Conservation (phyloP, 2,888 invertebrate genomes). For the Gymnosoma rotundatum region DNA sequence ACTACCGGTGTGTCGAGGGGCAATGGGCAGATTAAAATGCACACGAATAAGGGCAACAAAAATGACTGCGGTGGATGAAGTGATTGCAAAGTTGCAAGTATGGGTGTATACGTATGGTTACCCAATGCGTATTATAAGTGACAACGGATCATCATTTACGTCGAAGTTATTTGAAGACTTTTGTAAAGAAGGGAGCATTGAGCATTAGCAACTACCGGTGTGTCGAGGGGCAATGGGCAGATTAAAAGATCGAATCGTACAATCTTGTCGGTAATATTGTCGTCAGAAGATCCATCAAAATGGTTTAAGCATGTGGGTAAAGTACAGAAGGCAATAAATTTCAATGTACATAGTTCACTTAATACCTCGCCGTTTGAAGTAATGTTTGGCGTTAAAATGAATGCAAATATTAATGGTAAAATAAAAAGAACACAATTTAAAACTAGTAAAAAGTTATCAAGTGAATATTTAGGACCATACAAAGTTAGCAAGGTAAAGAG, state of each 20-base stretch:
- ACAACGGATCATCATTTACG: constrained; percentile 53
- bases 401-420: too few species aligned
- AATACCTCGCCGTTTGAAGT: constrained; percentile 56
- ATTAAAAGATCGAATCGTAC: too few species aligned
- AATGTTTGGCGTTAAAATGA: constrained; percentile 20
- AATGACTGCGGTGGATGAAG: too few species aligned
- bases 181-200: constrained; percentile 9
- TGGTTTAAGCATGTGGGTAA: constrained; percentile 59
- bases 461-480: too few species aligned
- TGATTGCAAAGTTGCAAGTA: constrained; percentile 26
- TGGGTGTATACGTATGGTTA: constrained; percentile 33
- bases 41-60: constrained; percentile 32
- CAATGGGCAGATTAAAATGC: constrained; percentile 47
- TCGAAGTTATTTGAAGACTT: constrained; percentile 46
- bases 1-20: constrained; percentile 28
- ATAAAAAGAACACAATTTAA: too few species aligned
- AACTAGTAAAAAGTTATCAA: too few species aligned
- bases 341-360: constrained; percentile 36
- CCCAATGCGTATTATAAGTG: constrained; percentile 34
- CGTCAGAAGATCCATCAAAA: constrained; percentile 46
- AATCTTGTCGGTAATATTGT: constrained; percentile 30
- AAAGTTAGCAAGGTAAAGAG: too few species aligned
- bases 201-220: not conserved
- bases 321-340: constrained; percentile 60
- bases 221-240: too few species aligned